Percentiles rank a stretch among this genome's conserved stretches.
These are phyloP conservation scores for Caenorhabditis sp. DNA, from an alignment of 2,888 invertebrate genomes.

Conservation along the genomic window DNA sequence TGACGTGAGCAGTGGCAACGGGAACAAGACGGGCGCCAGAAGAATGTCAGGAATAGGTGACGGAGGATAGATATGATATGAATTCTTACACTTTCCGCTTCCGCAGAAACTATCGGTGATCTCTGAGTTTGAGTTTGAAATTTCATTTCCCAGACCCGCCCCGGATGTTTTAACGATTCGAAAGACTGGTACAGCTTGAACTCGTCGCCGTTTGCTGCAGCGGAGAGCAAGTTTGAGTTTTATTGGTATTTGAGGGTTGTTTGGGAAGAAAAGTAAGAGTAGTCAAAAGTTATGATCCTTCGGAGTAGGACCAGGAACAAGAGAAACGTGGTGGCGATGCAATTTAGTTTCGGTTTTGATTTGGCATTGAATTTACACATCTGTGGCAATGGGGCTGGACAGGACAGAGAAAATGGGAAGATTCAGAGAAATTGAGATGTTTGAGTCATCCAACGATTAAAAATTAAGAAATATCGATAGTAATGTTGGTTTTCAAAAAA, in stretches of 20 bases:
- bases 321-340: too few relatives aligned
- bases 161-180: constrained; percentile 21
- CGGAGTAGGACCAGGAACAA: constrained; percentile 20
- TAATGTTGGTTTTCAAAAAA: too few relatives aligned
- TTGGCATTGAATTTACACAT: neutral
- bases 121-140: constrained; percentile 30
- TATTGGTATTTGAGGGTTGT: constrained; percentile 37
- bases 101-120: constrained; percentile 30
- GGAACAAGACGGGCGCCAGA: neutral
- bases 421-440: too few relatives aligned
- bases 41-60: constrained; percentile 43
- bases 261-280: neutral
- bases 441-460: too few relatives aligned
- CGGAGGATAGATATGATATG: constrained; percentile 42
- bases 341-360: too few relatives aligned
- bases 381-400: too few relatives aligned
- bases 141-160: too few relatives aligned
- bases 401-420: neutral
- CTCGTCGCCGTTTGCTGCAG: too few relatives aligned
- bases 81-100: constrained; percentile 46
- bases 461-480: too few relatives aligned
- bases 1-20: constrained; percentile 45
- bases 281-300: constrained; percentile 54
- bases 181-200: too few relatives aligned
- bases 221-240: constrained; percentile 31